phyloP scores from a whole-genome alignment of 2,888 invertebrate species.

The Megamerina dolium region DNA sequence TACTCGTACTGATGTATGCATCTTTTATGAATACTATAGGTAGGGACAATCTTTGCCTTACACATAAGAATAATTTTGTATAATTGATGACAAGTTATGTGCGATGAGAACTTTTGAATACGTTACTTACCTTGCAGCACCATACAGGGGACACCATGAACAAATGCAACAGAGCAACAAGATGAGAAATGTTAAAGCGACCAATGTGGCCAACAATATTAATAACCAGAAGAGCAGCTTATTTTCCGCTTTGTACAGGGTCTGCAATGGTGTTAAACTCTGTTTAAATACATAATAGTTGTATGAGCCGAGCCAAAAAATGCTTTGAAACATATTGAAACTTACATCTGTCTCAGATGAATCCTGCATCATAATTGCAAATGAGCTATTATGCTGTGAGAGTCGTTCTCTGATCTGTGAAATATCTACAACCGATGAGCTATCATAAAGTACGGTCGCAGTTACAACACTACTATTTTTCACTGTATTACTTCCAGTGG shows the following conservation, averaged over 20 bases:
- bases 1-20: too few relatives aligned
- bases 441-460: conserved; percentile 63
- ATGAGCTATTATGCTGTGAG: conserved; percentile 48
- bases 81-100: too few relatives aligned
- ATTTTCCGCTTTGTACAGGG: conserved; percentile 66
- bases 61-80: too few relatives aligned
- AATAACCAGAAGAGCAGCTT: conserved; percentile 71
- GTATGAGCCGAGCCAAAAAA: conserved; percentile 12
- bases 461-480: conserved; percentile 66
- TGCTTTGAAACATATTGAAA: conserved; percentile 16
- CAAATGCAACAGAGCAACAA: conserved; percentile 78
- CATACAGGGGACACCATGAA: conserved; percentile 77
- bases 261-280: conserved; percentile 53
- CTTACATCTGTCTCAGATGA: conserved; percentile 41
- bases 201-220: conserved; percentile 67
- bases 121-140: conserved; percentile 63
- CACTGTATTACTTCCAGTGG: conserved; percentile 46
- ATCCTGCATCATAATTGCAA: conserved; percentile 39
- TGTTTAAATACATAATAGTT: conserved; percentile 19
- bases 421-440: conserved; percentile 63
- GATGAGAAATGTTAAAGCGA: conserved; percentile 64
- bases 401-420: conserved; percentile 64
- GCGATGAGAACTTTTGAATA: too few relatives aligned
- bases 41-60: too few relatives aligned
- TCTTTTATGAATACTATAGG: too few relatives aligned